A percentile compares a stretch with the other conserved stretches of the same genome.
phyloP scores from a whole-genome alignment of 2,797 vertebrate species.

The Spinus olivaceus region DNA sequence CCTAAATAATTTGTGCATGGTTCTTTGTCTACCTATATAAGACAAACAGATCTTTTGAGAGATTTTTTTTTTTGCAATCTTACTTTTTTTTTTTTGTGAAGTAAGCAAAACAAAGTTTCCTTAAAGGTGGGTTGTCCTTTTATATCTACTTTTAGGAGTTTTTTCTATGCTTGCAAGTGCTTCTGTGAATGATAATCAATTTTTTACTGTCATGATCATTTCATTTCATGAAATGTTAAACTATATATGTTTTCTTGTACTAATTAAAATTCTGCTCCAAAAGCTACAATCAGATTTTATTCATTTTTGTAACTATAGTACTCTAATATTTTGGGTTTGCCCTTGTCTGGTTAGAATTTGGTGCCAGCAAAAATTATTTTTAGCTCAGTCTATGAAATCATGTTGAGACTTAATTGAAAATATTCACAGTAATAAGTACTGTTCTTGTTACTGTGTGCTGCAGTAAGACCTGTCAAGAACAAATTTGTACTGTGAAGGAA shows the following conservation, averaged over 20 bases:
- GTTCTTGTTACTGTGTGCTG: neutral
- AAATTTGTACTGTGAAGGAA: neutral
- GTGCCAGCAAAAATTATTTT: slow-evolving; percentile 14
- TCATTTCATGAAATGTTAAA: neutral
- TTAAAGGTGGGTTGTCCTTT: neutral
- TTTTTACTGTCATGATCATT: neutral
- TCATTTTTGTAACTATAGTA: neutral
- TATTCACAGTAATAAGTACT: slow-evolving; percentile 16
- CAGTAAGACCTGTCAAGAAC: neutral
- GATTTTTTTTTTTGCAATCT: neutral
- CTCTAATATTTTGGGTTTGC: neutral
- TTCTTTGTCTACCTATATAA: neutral
- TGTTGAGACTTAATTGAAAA: slow-evolving; percentile 34
- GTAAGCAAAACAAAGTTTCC: neutral
- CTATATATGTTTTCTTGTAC: neutral
- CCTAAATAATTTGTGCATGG: neutral
- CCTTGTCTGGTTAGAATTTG: neutral
- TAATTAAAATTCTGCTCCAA: neutral
- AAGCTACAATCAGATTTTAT: neutral
- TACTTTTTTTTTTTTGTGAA: neutral
- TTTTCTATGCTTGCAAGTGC: neutral
- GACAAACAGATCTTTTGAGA: neutral
- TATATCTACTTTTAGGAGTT: neutral
- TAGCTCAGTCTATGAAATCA: neutral
- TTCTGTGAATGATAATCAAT: neutral